These are phyloP conservation scores for Desmophyllum pertusum DNA, from an alignment of 92 coral and sea anemone genomes.

Conservation along the genomic window DNA sequence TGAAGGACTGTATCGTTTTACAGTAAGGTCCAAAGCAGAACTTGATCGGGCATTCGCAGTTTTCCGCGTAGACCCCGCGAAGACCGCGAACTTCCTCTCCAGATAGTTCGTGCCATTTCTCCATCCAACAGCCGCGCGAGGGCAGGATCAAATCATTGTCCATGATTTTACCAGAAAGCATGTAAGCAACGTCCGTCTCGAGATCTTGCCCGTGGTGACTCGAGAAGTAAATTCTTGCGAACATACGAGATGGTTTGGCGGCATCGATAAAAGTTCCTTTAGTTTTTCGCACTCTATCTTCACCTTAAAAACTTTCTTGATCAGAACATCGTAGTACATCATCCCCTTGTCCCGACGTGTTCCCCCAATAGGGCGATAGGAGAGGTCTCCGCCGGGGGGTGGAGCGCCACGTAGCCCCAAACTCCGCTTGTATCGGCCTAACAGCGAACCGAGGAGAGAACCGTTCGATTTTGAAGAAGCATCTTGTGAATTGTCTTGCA, in stretches of 20 bases:
- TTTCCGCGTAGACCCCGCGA: slow-evolving; percentile 57
- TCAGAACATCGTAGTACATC: slow-evolving; percentile 56
- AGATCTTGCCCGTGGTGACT: slow-evolving; percentile 41
- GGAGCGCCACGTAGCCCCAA: slow-evolving; percentile 24
- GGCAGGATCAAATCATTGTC: slow-evolving; percentile 60
- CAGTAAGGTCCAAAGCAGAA: slow-evolving; percentile 39
- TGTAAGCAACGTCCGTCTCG: slow-evolving; percentile 59
- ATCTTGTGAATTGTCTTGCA: too few relatives aligned
- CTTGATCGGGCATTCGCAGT: slow-evolving; percentile 67
- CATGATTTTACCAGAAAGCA: slow-evolving; percentile 78
- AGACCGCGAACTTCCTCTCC: slow-evolving; percentile 59
- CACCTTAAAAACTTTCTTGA: slow-evolving; percentile 68
- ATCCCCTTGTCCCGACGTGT: slow-evolving; percentile 18
- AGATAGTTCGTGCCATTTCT: slow-evolving; percentile 67
- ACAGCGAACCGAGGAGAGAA: neutral
- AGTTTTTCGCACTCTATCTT: slow-evolving; percentile 35
- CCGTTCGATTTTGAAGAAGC: neutral
- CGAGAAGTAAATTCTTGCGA: slow-evolving; percentile 58
- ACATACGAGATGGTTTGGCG: slow-evolving; percentile 16
- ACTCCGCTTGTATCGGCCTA: slow-evolving; percentile 30
- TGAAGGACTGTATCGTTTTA: slow-evolving; percentile 6
- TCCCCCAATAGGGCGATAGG: neutral
- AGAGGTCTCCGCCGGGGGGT: neutral
- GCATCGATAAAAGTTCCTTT: slow-evolving; percentile 41
- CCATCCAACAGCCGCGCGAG: slow-evolving; percentile 42